phyloP scores from a whole-genome alignment of 23 tunicate species.

The Phallusia fumigata region DNA sequence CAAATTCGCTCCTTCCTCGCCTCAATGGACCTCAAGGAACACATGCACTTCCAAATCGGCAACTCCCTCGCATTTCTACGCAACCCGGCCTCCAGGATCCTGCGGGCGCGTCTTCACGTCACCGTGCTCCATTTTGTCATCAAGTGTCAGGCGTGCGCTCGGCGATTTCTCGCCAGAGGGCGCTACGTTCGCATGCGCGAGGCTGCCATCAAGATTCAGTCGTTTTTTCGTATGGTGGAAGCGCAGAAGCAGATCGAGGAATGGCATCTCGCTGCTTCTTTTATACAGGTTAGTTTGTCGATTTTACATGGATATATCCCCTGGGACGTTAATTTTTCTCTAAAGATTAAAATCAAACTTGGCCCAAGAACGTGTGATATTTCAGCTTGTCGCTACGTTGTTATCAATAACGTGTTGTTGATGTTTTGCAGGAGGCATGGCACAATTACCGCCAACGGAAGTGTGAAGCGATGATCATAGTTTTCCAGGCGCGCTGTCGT shows the following conservation, averaged over 20 bases:
- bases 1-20: slow-evolving; percentile 22
- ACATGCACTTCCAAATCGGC: slow-evolving; percentile 47
- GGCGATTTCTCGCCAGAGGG: slow-evolving; percentile 37
- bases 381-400: neutral
- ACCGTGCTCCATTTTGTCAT: slow-evolving; percentile 33
- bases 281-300: slow-evolving; percentile 35
- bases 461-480: slow-evolving; percentile 5
- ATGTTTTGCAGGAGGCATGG: slow-evolving; percentile 40
- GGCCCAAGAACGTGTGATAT: neutral
- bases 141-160: slow-evolving; percentile 26
- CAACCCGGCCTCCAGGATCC: slow-evolving; percentile 31
- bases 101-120: slow-evolving; percentile 30
- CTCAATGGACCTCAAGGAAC: slow-evolving; percentile 13
- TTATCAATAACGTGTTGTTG: neutral
- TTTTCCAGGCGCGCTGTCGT: slow-evolving; percentile 41
- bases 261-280: slow-evolving; percentile 55
- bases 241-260: slow-evolving; percentile 48
- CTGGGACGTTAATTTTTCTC: neutral
- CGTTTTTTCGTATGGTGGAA: slow-evolving; percentile 49
- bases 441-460: slow-evolving; percentile 12
- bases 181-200: slow-evolving; percentile 18
- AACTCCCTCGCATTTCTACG: slow-evolving; percentile 39
- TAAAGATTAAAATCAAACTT: too few relatives aligned
- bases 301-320: neutral
- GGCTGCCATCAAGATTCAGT: slow-evolving; percentile 52